A percentile compares a stretch with the other conserved stretches of the same genome.
Conservation (phyloP, 2,113 vertebrate species). For the Spizaetus ornatus region DNA sequence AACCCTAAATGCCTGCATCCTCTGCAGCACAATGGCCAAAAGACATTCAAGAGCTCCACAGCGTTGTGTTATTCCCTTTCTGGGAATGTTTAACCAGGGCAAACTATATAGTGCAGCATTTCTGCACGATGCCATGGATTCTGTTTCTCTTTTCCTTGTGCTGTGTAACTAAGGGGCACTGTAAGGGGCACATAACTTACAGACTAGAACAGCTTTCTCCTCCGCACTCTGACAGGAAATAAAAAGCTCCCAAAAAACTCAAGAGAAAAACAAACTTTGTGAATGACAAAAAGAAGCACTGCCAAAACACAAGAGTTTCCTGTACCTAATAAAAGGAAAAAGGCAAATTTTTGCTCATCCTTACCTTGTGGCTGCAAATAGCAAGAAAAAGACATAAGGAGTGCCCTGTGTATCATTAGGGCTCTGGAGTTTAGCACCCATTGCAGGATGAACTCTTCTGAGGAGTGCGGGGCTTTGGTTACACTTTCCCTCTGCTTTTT, state of each 20-base stretch:
- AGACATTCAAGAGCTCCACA: neutral
- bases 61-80: neutral
- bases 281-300: conserved; percentile 11
- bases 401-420: accelerated
- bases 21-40: neutral
- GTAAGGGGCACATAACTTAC: conserved; percentile 34
- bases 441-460: neutral
- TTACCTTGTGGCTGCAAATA: neutral
- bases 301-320: neutral
- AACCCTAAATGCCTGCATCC: neutral
- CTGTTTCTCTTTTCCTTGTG: conserved; percentile 48
- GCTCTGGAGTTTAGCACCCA: neutral
- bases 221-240: conserved; percentile 10
- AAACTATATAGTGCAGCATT: conserved; percentile 20
- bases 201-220: neutral
- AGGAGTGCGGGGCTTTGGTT: neutral
- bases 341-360: neutral
- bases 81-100: conserved; percentile 52
- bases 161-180: conserved; percentile 56
- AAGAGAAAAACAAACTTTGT: neutral
- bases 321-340: neutral
- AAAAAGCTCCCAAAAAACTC: conserved; percentile 14
- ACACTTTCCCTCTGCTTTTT: neutral
- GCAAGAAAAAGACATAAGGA: neutral
- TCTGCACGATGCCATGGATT: conserved; percentile 40